Evolutionary conservation across 2,113 vertebrate genomes (phyloP).

Genomic region (Clarias batrachus): DNA sequence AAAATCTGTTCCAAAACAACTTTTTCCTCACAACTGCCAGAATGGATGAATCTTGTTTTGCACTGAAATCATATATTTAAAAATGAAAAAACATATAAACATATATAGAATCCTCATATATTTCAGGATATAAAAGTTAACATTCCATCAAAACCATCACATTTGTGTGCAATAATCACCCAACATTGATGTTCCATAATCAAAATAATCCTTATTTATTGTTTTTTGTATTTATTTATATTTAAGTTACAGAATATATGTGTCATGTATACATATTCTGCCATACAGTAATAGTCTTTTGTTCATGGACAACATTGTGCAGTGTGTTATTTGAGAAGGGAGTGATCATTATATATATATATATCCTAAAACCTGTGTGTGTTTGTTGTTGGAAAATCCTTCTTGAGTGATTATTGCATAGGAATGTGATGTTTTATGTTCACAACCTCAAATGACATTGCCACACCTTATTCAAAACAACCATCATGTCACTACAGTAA

Average conservation of each 20-base stretch:
- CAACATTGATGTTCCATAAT: no score
- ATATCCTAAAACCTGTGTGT: background rate
- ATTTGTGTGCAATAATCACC: no score
- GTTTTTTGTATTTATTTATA: no score
- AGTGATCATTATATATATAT: background rate
- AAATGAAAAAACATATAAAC: no score
- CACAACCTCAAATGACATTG: background rate
- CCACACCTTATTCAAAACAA: slow-evolving; percentile 9
- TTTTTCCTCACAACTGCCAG: no score
- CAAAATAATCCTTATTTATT: no score
- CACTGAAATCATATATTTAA: no score
- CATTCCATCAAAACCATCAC: no score
- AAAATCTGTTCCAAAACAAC: no score
- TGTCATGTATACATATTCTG: background rate
- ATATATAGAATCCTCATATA: no score
- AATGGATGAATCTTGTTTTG: no score
- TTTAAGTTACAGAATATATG: background rate
- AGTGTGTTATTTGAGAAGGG: background rate
- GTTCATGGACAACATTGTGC: background rate
- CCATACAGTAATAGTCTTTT: background rate
- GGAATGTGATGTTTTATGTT: background rate
- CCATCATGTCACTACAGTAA: background rate
- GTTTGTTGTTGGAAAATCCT: background rate
- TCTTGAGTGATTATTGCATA: background rate
- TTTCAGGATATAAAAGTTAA: no score